Evolutionary conservation across 1,140 invertebrate genomes (phyloP).

Genomic region (Drosophila setifemur): DNA sequence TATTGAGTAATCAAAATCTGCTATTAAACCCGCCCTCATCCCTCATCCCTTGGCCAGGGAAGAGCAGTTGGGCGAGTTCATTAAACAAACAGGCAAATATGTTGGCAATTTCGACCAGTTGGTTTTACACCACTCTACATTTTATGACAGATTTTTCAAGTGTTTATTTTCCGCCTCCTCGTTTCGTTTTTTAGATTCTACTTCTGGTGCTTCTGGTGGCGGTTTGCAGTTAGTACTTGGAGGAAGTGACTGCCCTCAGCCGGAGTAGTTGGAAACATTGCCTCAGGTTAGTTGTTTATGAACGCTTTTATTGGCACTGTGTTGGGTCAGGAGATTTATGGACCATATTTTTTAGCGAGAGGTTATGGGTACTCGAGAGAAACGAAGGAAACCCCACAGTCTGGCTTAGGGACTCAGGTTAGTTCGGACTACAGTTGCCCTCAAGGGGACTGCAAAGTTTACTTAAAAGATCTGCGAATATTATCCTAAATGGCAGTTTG

Average conservation of each 20-base stretch:
- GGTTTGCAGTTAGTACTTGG: conserved; percentile 39
- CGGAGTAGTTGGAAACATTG: conserved; percentile 35
- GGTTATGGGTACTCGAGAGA: conserved; percentile 38
- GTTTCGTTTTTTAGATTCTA: conserved; percentile 11
- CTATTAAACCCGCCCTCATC: conserved; percentile 16
- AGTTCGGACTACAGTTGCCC: neutral
- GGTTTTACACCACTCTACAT: conserved; percentile 63
- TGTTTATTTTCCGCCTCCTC: conserved; percentile 48
- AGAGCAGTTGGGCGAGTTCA: conserved; percentile 50
- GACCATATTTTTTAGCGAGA: conserved; percentile 53
- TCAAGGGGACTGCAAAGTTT: neutral
- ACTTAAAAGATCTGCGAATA: conserved; percentile 7
- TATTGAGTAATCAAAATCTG: conserved; percentile 78
- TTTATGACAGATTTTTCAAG: conserved; percentile 81
- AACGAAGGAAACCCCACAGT: neutral
- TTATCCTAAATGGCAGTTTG: neutral
- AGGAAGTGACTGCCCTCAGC: conserved; percentile 16
- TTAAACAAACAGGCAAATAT: conserved; percentile 78
- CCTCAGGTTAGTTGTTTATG: conserved; percentile 76
- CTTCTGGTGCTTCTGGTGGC: conserved; percentile 38
- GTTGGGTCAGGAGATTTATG: conserved; percentile 64
- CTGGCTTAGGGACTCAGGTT: conserved; percentile 7
- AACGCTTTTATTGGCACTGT: conserved; percentile 70
- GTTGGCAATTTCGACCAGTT: conserved; percentile 76
- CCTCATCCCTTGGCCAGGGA: neutral